These are phyloP conservation scores for Poecile atricapillus DNA, from an alignment of 2,113 vertebrate genomes.

Conservation along the genomic window DNA sequence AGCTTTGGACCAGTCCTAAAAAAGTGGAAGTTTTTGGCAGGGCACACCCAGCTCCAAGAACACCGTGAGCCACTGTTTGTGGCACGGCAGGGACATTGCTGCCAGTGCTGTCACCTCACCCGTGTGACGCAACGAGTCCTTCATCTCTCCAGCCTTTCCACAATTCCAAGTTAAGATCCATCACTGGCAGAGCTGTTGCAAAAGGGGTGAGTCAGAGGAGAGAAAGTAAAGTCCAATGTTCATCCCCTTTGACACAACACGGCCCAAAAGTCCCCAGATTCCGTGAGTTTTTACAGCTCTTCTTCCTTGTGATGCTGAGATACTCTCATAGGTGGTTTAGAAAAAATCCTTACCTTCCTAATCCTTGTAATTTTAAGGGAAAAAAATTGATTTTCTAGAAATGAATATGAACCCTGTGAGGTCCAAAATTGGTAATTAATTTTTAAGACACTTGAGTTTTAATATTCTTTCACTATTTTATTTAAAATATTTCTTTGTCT, in stretches of 20 bases:
- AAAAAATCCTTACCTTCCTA: neutral
- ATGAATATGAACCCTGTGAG: fast-evolving
- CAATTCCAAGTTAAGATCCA: fast-evolving
- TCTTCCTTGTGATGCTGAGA: neutral
- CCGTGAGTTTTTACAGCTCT: neutral
- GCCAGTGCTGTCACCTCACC: neutral
- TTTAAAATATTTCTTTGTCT: neutral
- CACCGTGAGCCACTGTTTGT: neutral
- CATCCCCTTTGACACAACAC: fast-evolving
- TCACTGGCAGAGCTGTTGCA: neutral
- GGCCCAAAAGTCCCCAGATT: neutral
- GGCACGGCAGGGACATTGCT: neutral
- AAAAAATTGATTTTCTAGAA: neutral
- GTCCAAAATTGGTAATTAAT: neutral
- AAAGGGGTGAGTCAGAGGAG: neutral
- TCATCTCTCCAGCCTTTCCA: neutral
- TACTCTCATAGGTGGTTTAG: neutral
- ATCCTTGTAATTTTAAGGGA: neutral
- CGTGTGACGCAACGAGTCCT: neutral
- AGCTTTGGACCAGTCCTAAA: neutral
- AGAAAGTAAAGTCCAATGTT: neutral
- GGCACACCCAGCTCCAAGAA: neutral
- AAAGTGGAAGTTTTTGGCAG: neutral
- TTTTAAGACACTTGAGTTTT: neutral
- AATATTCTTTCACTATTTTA: neutral